Evolutionary conservation across 2,888 invertebrate species (phyloP), one percentile per base, ranked within the genome.

Genomic region (Epinotia demarniana): DNA sequence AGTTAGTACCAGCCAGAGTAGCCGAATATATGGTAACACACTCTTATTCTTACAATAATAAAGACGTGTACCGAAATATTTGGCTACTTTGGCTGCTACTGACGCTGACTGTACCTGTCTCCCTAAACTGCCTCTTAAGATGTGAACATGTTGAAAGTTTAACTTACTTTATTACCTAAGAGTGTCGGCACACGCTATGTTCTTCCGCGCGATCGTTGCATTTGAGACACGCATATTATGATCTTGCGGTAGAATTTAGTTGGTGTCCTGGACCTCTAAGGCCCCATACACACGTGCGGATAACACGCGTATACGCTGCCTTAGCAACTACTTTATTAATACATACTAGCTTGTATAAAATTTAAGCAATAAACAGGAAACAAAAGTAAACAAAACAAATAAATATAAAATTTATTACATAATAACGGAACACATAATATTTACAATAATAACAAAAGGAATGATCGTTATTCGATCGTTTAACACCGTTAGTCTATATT

Each of bases 351-450:
- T 66, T 12, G 64, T 73, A 61, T 53, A 75, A 72, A 75, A 68
- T 18, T 53, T 46, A 57, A 19, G 62, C 27, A 58, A 62, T 27
- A 76, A 57, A 68, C 69, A 39, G 53, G 49, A 71, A 61, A 67
- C 66, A 73, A 73, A 78, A 77, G 76, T 79, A 79, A 77, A 82
- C 83, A 84, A 82, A 81, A 82, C 71, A 78, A 80, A 84, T 87
- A 85, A 88, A 87, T 88, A 89, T 87, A 89, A 90, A 89, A 87
- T 92, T 90, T 90, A 91, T 91, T 91, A 86, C 80, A 85, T 82
- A 89, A 92, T 82, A 89, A 92, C 89, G 88, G 89, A 91, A 90
- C 89, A 89, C 83, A 83, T 82, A 85, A 85, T 91, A 91, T 91
- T 89, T 91, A 91, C 91, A 91, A 89, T 86, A 89, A 90, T 87